Evolutionary conservation across 2,888 invertebrate genomes (phyloP).

Genomic region (Euplexia lucipara): DNA sequence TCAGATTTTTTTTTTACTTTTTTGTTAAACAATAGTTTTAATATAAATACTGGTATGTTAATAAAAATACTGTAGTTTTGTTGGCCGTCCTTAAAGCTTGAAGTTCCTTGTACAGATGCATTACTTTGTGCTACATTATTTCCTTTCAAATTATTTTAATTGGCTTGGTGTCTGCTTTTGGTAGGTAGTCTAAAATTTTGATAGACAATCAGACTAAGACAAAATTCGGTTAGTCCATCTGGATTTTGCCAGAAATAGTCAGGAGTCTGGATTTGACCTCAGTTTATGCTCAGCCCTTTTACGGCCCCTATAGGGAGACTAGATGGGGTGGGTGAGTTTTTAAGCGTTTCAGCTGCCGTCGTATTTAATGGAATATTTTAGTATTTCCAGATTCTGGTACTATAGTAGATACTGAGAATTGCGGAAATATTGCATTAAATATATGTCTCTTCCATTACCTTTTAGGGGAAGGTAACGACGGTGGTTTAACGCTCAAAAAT

Average conservation of each 20-base stretch:
- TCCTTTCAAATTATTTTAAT: constrained; percentile 27
- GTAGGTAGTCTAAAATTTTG: not conserved
- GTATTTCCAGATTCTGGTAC: too few species aligned
- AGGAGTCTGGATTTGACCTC: not conserved
- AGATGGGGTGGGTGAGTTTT: too few species aligned
- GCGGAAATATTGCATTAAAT: too few species aligned
- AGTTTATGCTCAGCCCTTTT: not conserved
- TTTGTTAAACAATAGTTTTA: constrained; percentile 38
- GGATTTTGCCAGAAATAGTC: not conserved
- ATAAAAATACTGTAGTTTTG: constrained; percentile 58
- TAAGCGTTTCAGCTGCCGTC: too few species aligned
- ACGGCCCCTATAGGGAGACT: too few species aligned
- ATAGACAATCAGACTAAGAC: not conserved
- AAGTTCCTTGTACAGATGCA: constrained; percentile 70
- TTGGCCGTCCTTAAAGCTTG: constrained; percentile 70
- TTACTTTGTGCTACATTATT: constrained; percentile 48
- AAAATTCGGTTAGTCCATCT: not conserved
- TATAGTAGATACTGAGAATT: too few species aligned
- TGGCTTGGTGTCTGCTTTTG: constrained; percentile 44
- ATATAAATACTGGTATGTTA: constrained; percentile 44
- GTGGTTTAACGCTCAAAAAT: too few species aligned
- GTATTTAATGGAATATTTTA: too few species aligned
- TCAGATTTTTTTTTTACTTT: constrained; percentile 16
- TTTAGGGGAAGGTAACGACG: too few species aligned
- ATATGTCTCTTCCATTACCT: too few species aligned